Base-by-base conservation (phyloP, 2,888 invertebrate species). In the Nemotelus nigrinus region DNA sequence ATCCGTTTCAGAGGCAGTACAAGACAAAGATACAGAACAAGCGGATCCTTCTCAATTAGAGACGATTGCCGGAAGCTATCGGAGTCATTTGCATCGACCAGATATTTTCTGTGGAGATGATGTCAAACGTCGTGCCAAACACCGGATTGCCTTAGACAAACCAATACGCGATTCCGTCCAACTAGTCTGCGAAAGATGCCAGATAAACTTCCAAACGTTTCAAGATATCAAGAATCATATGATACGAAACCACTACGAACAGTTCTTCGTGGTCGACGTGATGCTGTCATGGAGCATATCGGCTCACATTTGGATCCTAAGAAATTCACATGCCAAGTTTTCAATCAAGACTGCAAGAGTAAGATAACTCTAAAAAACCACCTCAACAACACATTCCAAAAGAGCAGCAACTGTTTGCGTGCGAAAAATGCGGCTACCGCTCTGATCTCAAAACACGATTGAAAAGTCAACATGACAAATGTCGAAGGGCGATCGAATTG, bases 301-400 rank as follows among this genome's bases (percentile, higher is more conserved):
- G 76, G 50, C 48, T 75, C 44, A 25, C 79, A 79, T 58, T 75
- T 77, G 39, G 76, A 79, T 70, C 79, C 79, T n/a, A 77, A 77
- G 39, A 48, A 79, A 70, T 79, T 77, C 55, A 70, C 53, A 77
- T 79, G 79, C n/a, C 41, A 77, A 44, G 44, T 77, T 8, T 79
- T 77, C 63, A 39, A 76, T 10, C 77, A 77, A 64, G 45, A 70
- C 3, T 79, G 79, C 60, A 79, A 77, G 76, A 79, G 77, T 48
- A 79, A 79, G 77, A 57, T 79, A 25, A 79, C 79, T 3, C 64
- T 79, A 43, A 79, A 79, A 75, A 48, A 76, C 4, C 79, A 79
- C n/a, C 8, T 77, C 25, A 79, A 43, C 79, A 79, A 55, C 79
- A 79, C 63, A 75, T 79, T 10, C 79, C 79, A 41, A 55, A 70